These are phyloP conservation scores for Gracilinanus agilis DNA, from an alignment of 2,113 vertebrate genomes.

Conservation along the genomic window DNA sequence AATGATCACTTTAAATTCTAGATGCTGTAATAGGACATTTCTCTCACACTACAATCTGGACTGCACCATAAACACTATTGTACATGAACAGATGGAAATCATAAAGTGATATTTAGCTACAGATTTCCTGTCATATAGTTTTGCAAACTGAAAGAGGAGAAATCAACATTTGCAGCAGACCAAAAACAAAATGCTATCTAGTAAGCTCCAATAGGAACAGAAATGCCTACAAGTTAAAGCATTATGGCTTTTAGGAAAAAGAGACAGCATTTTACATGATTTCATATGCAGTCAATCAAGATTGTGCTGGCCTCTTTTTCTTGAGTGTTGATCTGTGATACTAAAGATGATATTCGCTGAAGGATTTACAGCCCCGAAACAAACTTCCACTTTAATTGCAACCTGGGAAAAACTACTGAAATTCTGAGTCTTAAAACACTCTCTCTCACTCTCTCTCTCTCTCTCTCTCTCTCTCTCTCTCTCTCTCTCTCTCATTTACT, in stretches of 20 bases:
- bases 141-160: slow-evolving; percentile 81
- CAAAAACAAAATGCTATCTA: slow-evolving; percentile 77
- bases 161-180: slow-evolving; percentile 83
- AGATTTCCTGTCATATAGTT: slow-evolving; percentile 85
- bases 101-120: slow-evolving; percentile 86
- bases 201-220: slow-evolving; percentile 68
- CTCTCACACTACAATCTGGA: slow-evolving; percentile 82
- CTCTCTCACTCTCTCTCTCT: no score
- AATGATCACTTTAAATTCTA: slow-evolving; percentile 82
- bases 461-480: no score
- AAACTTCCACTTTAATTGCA: neutral
- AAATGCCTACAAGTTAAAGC: slow-evolving; percentile 65
- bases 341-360: neutral
- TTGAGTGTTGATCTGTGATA: neutral
- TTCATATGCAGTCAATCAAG: slow-evolving; percentile 36
- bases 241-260: slow-evolving; percentile 14
- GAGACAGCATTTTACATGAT: slow-evolving; percentile 48
- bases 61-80: slow-evolving; percentile 82
- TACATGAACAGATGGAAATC: slow-evolving; percentile 86
- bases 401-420: neutral
- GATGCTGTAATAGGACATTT: slow-evolving; percentile 81
- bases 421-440: neutral
- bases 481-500: neutral
- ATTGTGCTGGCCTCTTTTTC: neutral
- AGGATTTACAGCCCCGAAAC: neutral